phyloP scores from a whole-genome alignment of 1,140 invertebrate species.

The Drosophila eugracilis region DNA sequence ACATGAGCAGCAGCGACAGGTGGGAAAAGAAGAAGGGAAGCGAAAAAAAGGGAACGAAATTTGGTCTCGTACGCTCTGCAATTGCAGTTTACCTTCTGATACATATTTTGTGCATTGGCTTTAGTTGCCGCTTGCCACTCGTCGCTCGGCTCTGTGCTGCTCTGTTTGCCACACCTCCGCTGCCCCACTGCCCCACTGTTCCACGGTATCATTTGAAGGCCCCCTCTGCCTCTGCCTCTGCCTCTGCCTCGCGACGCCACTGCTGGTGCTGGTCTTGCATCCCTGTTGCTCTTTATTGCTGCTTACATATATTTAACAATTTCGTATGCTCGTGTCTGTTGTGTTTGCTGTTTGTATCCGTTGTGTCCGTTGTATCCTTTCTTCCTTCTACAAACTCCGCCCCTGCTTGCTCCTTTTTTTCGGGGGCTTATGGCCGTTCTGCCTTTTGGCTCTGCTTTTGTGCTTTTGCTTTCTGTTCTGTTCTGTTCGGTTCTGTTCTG shows the following conservation, averaged over 20 bases:
- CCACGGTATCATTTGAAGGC: not conserved
- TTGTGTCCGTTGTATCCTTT: slow-evolving; percentile 20
- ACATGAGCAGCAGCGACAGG: slow-evolving; percentile 8
- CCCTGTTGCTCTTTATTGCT: slow-evolving; percentile 48
- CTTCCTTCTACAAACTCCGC: not conserved
- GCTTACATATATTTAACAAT: slow-evolving; percentile 49
- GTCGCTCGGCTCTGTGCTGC: not conserved
- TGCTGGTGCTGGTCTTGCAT: not conserved
- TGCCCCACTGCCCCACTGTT: not conserved
- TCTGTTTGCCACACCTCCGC: not conserved
- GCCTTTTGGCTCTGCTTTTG: slow-evolving; percentile 32
- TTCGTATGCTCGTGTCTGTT: slow-evolving; percentile 23
- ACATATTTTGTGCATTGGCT: slow-evolving; percentile 76
- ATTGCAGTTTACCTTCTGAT: slow-evolving; percentile 46
- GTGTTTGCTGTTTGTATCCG: slow-evolving; percentile 35
- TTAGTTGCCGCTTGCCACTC: slow-evolving; percentile 33
- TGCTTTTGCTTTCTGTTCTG: no score
- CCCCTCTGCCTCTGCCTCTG: slow-evolving; percentile 3
- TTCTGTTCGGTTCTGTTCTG: slow-evolving; percentile 23
- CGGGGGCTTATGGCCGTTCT: slow-evolving; percentile 33
- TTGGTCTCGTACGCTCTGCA: slow-evolving; percentile 29
- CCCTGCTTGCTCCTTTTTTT: slow-evolving; percentile 17
- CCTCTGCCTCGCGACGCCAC: no score
- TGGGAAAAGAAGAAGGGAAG: not conserved
- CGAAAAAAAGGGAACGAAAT: not conserved